Evolutionary conservation across 2,888 invertebrate species (phyloP), one percentile per base, ranked within the genome.

Genomic region (Danaus chrysippus): DNA sequence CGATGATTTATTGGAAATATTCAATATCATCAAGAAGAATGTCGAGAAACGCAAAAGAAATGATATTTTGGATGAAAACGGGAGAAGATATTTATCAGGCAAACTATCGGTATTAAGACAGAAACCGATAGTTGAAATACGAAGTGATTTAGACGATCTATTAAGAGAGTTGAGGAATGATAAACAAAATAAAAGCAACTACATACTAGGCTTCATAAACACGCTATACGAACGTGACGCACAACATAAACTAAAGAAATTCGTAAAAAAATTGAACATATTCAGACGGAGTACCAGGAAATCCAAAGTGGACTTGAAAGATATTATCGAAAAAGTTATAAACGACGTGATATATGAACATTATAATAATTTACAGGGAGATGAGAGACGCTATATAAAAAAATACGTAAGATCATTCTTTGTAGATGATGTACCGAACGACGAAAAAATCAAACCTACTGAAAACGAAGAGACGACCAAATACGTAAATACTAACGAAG

Each of bases 301-400:
- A 17, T 17, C 69, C 1, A 70, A 71, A 13, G 42, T 69, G 0
- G 62, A 77, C 17, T 54, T 85, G 1, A 61, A 66, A 1, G 59
- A 70, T 15, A 60, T 80, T 0, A 57, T 86, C 0, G 71, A 68
- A 58, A 56, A 68, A 0, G 76, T 73, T 0, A 43, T 86, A 0
- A 62, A 73, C n/a, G 65, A 63, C n/a, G 15, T 79, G 0, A 19
- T 86, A 0, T 78, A 79, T 55, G 76, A 84, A 64, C 76, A 80
- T 61, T 81, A 76, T 60, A 72, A 76, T 0, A 64, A 68, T n/a
- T 66, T 84, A 0, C 72, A 72, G 10, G 12, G 23, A 0, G 67
- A 76, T 0, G 75, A 72, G 43, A 1, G 74, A 73, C 43, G 63
- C 54, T 59, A 72, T 75, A 42, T 65, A 78, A 1, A 77, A 72